Conservation (phyloP, 2,797 vertebrate species). For the Pagetopsis macropterus region DNA sequence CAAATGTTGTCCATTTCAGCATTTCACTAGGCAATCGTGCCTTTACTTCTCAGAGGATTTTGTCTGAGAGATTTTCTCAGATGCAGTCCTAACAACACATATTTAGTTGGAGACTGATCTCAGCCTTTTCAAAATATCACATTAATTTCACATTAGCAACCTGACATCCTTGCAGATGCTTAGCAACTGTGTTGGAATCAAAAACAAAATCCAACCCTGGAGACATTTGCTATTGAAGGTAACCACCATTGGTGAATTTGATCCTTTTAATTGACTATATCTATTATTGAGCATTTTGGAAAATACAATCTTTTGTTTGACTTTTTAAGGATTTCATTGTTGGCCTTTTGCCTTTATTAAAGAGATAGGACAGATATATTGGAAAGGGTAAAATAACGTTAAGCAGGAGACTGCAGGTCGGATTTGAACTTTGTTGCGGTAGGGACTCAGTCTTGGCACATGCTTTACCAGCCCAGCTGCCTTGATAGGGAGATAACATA, state of each 20-base stretch:
- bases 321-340: too few relatives aligned
- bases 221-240: neutral
- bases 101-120: slow-evolving; percentile 15
- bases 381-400: too few relatives aligned
- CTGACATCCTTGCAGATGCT: slow-evolving; percentile 13
- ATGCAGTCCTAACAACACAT: slow-evolving; percentile 10
- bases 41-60: neutral
- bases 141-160: slow-evolving; percentile 35
- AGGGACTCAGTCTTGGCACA: too few relatives aligned
- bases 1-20: slow-evolving; percentile 3
- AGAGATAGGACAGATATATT: too few relatives aligned
- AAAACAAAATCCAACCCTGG: slow-evolving; percentile 12
- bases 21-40: slow-evolving; percentile 1
- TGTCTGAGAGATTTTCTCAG: slow-evolving; percentile 5
- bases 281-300: neutral
- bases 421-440: too few relatives aligned
- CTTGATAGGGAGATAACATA: neutral
- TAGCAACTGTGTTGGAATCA: slow-evolving; percentile 18
- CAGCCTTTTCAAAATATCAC: slow-evolving; percentile 16
- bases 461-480: neutral
- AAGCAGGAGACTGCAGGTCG: too few relatives aligned
- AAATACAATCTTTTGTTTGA: neutral
- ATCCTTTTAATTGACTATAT: neutral
- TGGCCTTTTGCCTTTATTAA: too few relatives aligned
- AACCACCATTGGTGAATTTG: neutral